Evolutionary conservation across 2,113 vertebrate genomes (phyloP), one percentile per base, ranked within the genome.

Genomic region (Ophiodon elongatus): DNA sequence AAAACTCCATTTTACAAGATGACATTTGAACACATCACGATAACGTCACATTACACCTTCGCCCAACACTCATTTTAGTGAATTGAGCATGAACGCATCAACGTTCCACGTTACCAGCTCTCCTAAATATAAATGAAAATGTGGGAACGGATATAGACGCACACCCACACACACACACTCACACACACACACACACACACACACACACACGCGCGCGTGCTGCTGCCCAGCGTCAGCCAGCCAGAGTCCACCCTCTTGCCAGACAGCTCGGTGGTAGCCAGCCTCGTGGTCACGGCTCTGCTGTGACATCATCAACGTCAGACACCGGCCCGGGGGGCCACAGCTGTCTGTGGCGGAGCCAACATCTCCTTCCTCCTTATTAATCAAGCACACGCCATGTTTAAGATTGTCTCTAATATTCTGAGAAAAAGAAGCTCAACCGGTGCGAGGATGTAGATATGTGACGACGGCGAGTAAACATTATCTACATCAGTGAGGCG

Each of bases 301-400:
- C 33, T 77, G 31, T 88, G 84, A 86, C 82, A 67, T 85, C 84
- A 82, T 80, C 76, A 39, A 15, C 43, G 29, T 73, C 78, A 76
- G 41, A 76, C 77, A 1, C 1, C 64, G 11, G 47, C 65, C 69
- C 0, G 4, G 43, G 45, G 37, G 70, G 83, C 29, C 68, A 23
- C 78, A 57, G 70, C 74, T 65, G 83, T 66, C 59, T 27, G 69
- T 11, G 15, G 76, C 75, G 3, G 10, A 54, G 73, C 81, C 66
- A 35, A 47, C 74, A 27, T 27, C 72, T 69, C 47, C n/a, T n/a
- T 35, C 50, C 17, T 14, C 23, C 59, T 47, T 27, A 31, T 47
- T 27, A 31, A 31, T 60, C 50, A 76, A 73, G 67, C 41, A 50
- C 60, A 39, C 7, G 25, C 62, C n/a, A 2, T 2, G 8, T 50